Evolutionary conservation across 1,140 invertebrate genomes (phyloP), one percentile per base, ranked within the genome.

Genomic region (Ostrea denselamellosa): DNA sequence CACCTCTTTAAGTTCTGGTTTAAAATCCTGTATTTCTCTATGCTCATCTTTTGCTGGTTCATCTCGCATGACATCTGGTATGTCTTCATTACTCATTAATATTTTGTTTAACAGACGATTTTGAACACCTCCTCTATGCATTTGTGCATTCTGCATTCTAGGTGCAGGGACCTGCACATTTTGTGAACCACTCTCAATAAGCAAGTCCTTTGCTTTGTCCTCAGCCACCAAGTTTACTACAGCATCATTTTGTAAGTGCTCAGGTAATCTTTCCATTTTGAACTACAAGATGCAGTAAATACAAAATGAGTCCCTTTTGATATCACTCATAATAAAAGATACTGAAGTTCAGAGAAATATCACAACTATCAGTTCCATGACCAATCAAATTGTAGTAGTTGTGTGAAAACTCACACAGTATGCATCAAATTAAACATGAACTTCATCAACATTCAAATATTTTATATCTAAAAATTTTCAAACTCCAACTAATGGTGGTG

Each of bases 231-330:
- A 25, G 7, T 34, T 77, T 22, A 77, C 9, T 28, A 77, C 25
- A 34, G 68, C 14, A 25, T 77, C 68, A 34, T 77, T 77, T 25
- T 77, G 68, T 77, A 77, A 77, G 25, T 77, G 68, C 12, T 77
- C 68, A 12, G 68, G 68, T 77, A 77, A 25, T 17, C 68, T 77
- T 25, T 77, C 68, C 68, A 77, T 77, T 77, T 77, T 77, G 28
- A 28, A 34, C 68, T 77, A 28, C n/a, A 71, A 62, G n/a, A 44
- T 58, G 56, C 10, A 62, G 19, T 44, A 44, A 44, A 44, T 44
- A 5, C 34, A 44, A 5, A 44, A 44, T 44, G 34, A 44, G 34
- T 44, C 34, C 34, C 34, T 44, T 44, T 44, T 44, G 34, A 44
- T 44, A 44, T 44, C 1, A 44, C 34, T 44, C 34, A 44, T 44